phyloP scores from a whole-genome alignment of 2,797 vertebrate species.

The Argya squamiceps region DNA sequence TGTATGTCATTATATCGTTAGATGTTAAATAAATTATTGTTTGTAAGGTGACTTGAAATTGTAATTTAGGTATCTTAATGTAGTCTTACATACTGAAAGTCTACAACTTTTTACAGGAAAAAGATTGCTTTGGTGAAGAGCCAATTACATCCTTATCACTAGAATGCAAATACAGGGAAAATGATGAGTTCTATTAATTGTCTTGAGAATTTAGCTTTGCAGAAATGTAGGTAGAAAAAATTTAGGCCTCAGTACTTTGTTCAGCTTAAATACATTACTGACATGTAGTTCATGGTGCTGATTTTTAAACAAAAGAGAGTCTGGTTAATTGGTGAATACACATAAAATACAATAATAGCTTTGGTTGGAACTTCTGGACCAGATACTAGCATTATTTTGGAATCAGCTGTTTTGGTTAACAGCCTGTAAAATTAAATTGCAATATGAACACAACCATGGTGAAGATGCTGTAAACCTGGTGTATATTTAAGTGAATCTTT shows the following conservation, averaged over 20 bases:
- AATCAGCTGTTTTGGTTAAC: neutral
- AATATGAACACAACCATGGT: neutral
- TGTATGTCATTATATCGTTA: accelerated
- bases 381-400: neutral
- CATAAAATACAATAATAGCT: neutral
- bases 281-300: neutral
- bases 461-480: neutral
- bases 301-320: neutral
- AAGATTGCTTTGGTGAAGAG: neutral
- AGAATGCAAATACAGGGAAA: neutral
- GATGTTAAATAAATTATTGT: neutral
- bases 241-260: neutral
- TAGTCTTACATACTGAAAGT: neutral
- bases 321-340: neutral
- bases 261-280: neutral
- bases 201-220: neutral
- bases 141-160: neutral
- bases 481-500: neutral
- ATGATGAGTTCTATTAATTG: neutral
- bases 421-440: neutral
- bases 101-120: neutral
- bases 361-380: neutral
- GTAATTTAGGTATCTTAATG: neutral
- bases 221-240: neutral
- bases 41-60: neutral